phyloP scores from a whole-genome alignment of 2,888 invertebrate species.

The Oscheius onirici region DNA sequence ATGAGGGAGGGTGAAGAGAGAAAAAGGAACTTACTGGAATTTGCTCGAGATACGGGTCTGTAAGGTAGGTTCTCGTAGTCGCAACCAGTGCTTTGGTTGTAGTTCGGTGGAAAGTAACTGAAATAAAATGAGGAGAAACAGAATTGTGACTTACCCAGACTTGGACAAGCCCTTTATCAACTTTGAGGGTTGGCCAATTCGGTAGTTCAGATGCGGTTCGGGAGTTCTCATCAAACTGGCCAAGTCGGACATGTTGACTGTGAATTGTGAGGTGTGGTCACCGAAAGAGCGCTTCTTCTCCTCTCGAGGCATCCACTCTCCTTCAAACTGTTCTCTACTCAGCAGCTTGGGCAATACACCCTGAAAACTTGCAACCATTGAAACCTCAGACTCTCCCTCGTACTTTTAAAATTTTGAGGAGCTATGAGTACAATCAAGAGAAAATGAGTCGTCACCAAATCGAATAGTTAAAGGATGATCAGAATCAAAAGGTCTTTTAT shows the following conservation, averaged over 20 bases:
- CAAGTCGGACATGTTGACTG: slow-evolving; percentile 31
- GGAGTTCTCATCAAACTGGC: slow-evolving; percentile 32
- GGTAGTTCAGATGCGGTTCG: slow-evolving; percentile 7
- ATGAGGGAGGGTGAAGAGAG: neutral
- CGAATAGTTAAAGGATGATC: no score
- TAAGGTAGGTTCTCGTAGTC: slow-evolving; percentile 1
- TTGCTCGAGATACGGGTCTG: slow-evolving; percentile 14
- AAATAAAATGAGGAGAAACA: neutral
- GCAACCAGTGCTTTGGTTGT: neutral
- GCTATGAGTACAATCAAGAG: no score
- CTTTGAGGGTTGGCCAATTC: slow-evolving; percentile 4
- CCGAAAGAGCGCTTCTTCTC: slow-evolving; percentile 22
- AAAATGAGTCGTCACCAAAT: no score
- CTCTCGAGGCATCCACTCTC: slow-evolving; percentile 23
- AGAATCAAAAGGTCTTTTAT: no score
- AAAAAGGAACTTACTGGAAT: slow-evolving; percentile 7
- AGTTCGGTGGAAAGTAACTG: slow-evolving; percentile 14
- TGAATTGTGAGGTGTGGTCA: slow-evolving; percentile 29
- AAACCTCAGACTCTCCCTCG: no score
- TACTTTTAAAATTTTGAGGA: no score
- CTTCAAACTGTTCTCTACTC: slow-evolving; percentile 28
- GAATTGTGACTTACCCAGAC: slow-evolving; percentile 14
- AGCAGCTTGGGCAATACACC: slow-evolving; percentile 13
- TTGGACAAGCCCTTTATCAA: slow-evolving; percentile 27
- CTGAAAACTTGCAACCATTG: neutral